Evolutionary conservation across 1,140 invertebrate species (phyloP).

Genomic region (Drosophila kohkoa): DNA sequence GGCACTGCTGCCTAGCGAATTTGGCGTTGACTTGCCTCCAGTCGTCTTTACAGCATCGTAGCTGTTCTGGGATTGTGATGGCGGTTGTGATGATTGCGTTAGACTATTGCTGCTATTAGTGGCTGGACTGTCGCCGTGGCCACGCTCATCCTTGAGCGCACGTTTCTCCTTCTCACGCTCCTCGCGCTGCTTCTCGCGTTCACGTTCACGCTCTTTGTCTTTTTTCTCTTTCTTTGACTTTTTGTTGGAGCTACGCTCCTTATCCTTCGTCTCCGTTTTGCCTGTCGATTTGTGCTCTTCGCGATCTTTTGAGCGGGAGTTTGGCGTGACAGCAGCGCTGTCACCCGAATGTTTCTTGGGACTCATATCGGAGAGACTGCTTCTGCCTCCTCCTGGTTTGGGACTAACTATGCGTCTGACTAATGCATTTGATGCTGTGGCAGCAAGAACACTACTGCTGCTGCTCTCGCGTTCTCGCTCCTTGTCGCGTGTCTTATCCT

Average conservation of each 20-base stretch:
- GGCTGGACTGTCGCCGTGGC: constrained; percentile 57
- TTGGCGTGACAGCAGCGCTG: constrained; percentile 11
- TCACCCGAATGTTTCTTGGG: constrained; percentile 56
- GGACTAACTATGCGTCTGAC: constrained; percentile 88
- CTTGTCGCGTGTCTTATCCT: constrained; percentile 87
- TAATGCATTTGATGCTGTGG: constrained; percentile 20
- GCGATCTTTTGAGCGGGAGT: constrained; percentile 67
- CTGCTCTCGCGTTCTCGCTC: constrained; percentile 87
- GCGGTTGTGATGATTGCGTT: constrained; percentile 12
- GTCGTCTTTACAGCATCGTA: constrained; percentile 65
- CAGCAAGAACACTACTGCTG: constrained; percentile 20
- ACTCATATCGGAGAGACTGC: constrained; percentile 59
- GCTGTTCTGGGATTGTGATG: constrained; percentile 21
- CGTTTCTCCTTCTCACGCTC: constrained; percentile 84
- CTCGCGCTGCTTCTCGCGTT: constrained; percentile 75
- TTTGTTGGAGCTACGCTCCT: constrained; percentile 86
- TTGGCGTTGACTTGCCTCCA: constrained; percentile 69
- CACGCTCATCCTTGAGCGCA: constrained; percentile 74
- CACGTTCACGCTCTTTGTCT: constrained; percentile 86
- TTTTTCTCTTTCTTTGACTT: constrained; percentile 85
- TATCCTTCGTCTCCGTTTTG: constrained; percentile 84
- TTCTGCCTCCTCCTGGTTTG: constrained; percentile 49
- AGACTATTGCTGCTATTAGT: constrained; percentile 27
- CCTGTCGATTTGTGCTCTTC: constrained; percentile 83
- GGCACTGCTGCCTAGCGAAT: constrained; percentile 64